Conservation (phyloP, 1,140 invertebrate genomes). For the Orchestia grillus region DNA sequence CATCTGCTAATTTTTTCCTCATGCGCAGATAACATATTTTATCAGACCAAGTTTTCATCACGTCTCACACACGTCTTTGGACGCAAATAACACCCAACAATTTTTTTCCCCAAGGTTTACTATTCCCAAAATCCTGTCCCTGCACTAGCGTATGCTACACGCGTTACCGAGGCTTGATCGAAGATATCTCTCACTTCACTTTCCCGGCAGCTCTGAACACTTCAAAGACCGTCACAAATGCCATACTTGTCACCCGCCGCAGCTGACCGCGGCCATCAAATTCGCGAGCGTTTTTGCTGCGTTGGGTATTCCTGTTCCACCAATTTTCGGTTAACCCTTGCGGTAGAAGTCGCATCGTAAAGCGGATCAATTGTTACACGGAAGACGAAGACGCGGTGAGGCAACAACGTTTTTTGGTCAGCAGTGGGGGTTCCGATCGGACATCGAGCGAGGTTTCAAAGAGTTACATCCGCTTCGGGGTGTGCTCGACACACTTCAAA, state of each 20-base stretch:
- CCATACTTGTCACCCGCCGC: not conserved
- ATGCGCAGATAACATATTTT: too few species aligned
- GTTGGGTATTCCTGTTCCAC: not conserved
- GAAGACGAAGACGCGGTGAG: not conserved
- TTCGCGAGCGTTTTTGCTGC: not conserved
- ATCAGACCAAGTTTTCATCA: too few species aligned
- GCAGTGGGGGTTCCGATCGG: not conserved
- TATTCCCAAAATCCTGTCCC: too few species aligned
- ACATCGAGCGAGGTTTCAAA: not conserved
- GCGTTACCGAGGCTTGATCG: not conserved
- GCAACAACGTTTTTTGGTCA: not conserved
- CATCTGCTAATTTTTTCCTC: too few species aligned
- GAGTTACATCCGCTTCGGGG: too few species aligned
- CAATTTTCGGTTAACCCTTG: slow-evolving; percentile 13
- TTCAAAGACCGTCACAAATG: not conserved
- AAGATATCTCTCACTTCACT: not conserved
- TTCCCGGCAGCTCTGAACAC: not conserved
- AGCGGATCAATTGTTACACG: not conserved
- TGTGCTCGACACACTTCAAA: not conserved
- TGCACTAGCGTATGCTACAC: not conserved
- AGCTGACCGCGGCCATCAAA: not conserved
- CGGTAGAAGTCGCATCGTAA: slow-evolving; percentile 4
- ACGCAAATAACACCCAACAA: too few species aligned
- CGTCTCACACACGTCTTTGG: too few species aligned
- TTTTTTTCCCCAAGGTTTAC: too few species aligned